phyloP scores from a whole-genome alignment of 1,140 invertebrate genomes.

The Coenobita brevimanus region DNA sequence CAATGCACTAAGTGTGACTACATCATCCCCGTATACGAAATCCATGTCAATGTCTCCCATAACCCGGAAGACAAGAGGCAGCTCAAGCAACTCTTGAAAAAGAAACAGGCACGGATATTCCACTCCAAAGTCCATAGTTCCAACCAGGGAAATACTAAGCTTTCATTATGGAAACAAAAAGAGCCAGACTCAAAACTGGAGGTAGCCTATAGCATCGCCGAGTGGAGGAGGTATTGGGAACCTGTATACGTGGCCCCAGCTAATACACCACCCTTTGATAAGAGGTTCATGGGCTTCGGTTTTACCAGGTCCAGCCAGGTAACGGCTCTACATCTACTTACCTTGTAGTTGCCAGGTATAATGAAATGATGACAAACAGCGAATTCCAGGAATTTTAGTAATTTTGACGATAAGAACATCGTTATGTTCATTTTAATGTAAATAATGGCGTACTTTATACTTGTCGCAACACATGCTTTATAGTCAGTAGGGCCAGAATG shows the following conservation, averaged over 20 bases:
- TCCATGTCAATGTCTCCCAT: conserved; percentile 80
- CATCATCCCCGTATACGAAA: conserved; percentile 93
- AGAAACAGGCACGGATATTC: no score
- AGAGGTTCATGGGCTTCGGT: conserved; percentile 94
- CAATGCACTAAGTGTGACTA: conserved; percentile 80
- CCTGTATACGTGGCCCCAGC: conserved; percentile 91
- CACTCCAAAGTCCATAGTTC: conserved; percentile 93
- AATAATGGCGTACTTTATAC: no score
- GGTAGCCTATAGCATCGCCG: conserved; percentile 84
- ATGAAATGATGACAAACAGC: no score
- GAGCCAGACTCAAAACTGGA: conserved; percentile 74
- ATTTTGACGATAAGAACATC: no score
- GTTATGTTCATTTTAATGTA: no score
- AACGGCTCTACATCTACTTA: conserved; percentile 68
- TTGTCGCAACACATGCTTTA: no score
- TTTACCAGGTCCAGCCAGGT: conserved; percentile 96
- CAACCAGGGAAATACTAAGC: conserved; percentile 93
- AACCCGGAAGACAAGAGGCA: conserved; percentile 87
- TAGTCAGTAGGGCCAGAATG: no score
- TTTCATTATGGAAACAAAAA: conserved; percentile 80
- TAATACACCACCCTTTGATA: conserved; percentile 89
- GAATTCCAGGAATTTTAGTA: no score
- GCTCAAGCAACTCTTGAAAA: conserved; percentile 82
- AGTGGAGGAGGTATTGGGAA: conserved; percentile 80
- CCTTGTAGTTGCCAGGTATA: no score